Evolutionary conservation across 2,888 invertebrate species (phyloP), one percentile per base, ranked within the genome.

Genomic region (Steromphala cineraria): DNA sequence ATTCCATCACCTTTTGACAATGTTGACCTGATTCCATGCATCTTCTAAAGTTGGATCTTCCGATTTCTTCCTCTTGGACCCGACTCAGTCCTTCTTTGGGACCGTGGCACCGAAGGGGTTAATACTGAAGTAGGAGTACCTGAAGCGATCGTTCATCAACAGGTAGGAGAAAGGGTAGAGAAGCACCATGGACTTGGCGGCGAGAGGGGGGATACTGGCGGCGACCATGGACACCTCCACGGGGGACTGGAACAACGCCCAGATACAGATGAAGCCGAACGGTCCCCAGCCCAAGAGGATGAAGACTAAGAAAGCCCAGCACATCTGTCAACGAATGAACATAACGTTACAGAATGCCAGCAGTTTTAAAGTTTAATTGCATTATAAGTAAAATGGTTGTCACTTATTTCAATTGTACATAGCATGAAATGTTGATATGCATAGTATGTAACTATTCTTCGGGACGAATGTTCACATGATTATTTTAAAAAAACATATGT

Each of bases 261-360:
- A 84, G 1, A 85, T 53, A 53, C 86, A 88, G 40, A 88, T 82
- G 21, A 84, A 80, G 53, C 87, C 86, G 79, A 88, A 89, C 15
- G 89, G 88, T 3, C 83, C 86, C 89, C 89, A 89, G 28, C 88
- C 88, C 7, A 87, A 19, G 17, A 88, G 74, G 78, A 87, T 84
- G 19, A 87, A 62, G 24, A 80, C 24, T 17, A 89, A 74, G 46
- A 87, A 84, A 8, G 85, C 75, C 10, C 82, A 81, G 78, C 88
- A 88, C 81, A 88, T 84, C 89, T 89, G 83, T 13, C 80, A 80
- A 56, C n/a, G 13, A 46, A 71, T 8, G 46, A 4, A 46, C 8
- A 46, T 1, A 10, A 1, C 1, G 10, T 10, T 46, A 46, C 8
- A 10, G 36, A 36, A 36, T 4, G 4, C 7, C 36, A 36, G 7